Percentiles rank a stretch among this genome's conserved stretches.
Conservation (phyloP, 2,888 invertebrate species). For the Conomelus anceps region DNA sequence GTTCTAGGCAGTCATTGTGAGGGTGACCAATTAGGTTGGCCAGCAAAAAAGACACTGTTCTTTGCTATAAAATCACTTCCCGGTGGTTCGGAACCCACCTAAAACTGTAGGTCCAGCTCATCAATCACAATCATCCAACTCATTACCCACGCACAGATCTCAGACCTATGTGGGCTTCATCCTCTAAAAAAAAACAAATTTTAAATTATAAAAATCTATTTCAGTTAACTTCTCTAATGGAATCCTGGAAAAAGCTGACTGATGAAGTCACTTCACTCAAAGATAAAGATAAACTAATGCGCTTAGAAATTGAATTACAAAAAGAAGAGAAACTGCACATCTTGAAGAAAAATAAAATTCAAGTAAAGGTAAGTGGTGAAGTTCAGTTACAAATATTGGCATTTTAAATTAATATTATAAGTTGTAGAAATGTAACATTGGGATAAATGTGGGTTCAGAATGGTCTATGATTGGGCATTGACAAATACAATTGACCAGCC, state of each 20-base stretch:
- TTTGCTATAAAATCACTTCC: no score
- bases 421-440: no score
- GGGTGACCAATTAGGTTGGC: no score
- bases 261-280: slow-evolving; percentile 54
- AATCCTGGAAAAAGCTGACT: slow-evolving; percentile 55
- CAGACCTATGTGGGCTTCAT: no score
- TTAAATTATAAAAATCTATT: slow-evolving; percentile 13
- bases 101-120: no score
- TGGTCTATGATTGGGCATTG: no score
- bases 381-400: neutral
- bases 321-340: slow-evolving; percentile 57
- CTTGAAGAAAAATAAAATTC: slow-evolving; percentile 53
- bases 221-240: slow-evolving; percentile 55
- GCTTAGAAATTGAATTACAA: slow-evolving; percentile 51
- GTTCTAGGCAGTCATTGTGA: neutral
- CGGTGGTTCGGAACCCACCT: no score
- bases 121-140: no score
- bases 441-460: no score
- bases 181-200: no score
- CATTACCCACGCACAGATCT: no score
- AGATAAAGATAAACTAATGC: slow-evolving; percentile 50
- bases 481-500: neutral
- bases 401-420: neutral
- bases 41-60: no score
- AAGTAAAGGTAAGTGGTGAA: slow-evolving; percentile 55